phyloP scores from a whole-genome alignment of 2,888 invertebrate species.

The Trachelus iudaicus region DNA sequence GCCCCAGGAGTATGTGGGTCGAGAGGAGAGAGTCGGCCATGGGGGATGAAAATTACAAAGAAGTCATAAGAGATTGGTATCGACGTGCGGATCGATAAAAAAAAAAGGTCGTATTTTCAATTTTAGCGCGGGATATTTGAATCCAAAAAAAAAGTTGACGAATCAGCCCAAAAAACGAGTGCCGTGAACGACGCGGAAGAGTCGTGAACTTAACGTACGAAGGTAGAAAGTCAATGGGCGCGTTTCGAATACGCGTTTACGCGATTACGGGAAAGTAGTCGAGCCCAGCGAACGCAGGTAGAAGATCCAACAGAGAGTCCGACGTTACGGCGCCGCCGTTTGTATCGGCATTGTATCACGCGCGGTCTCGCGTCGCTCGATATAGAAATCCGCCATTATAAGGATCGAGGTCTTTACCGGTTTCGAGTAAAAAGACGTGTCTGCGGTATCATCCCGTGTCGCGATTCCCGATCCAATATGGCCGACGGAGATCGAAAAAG shows the following conservation, averaged over 20 bases:
- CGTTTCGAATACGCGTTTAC: not conserved
- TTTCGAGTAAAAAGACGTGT: not conserved
- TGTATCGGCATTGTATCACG: slow-evolving; percentile 57
- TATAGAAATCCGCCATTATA: not conserved
- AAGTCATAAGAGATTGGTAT: not conserved
- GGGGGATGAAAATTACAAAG: slow-evolving; percentile 1
- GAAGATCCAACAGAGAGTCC: not conserved
- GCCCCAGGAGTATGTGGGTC: slow-evolving; percentile 29
- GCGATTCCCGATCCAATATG: not conserved
- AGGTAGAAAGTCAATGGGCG: not conserved
- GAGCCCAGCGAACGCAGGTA: not conserved
- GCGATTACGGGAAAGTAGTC: not conserved
- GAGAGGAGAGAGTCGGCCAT: slow-evolving; percentile 27
- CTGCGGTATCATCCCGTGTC: not conserved
- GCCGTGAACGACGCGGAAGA: not conserved
- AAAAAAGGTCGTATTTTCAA: no score
- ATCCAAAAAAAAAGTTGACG: not conserved
- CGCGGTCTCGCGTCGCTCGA: slow-evolving; percentile 26
- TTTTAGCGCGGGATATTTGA: not conserved
- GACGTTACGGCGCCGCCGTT: slow-evolving; percentile 49
- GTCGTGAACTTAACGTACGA: not conserved
- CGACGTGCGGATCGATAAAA: not conserved
- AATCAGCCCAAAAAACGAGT: no score
- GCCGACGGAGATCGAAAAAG: not conserved
- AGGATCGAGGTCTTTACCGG: not conserved